Evolutionary conservation across 92 coral and sea anemone species (phyloP), one percentile per base, ranked within the genome.

Genomic region (Zoanthus sociatus): DNA sequence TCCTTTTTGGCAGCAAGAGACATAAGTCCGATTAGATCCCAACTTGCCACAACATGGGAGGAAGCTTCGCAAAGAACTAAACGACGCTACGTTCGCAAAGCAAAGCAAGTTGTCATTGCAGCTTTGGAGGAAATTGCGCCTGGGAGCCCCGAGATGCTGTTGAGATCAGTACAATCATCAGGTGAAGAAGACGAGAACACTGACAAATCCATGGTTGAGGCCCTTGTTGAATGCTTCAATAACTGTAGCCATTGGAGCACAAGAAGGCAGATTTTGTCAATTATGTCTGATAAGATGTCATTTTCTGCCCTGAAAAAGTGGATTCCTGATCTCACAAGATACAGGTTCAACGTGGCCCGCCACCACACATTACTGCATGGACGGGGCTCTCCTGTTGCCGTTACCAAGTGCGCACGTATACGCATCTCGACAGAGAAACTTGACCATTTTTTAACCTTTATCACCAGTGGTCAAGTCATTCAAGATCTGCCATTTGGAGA

Each of bases 401-500:
- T 9, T 14, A 56, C 17, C 15, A 56, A 10, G 17, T 14, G 17
- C 63, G 17, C 63, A 56, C 14, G 63, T 9, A 56, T 56, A 14
- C 17, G 15, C 17, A 14, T 56, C 17, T 10, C 63, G 15, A 10
- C 63, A 9, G 63, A 76, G 16, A 42, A 77, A 42, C 86, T 87
- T 6, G 86, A 87, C 68, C 90, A 87, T 48, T 87, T 87, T 58
- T 58, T 87, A 46, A 26, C 86, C 42, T 87, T 87, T 87, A 87
- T 87, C n/a, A 78, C 86, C 9, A 87, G 90, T 47, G 56, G 76
- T 17, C 54, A 78, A 20, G 63, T 87, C 16, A 64, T 87, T 33
- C 90, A 87, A 42, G 86, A 87, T 45, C 33, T 87, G 48, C 86
- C 90, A 7, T 87, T 87, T 87, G 90, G 90, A 26, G 90, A 87